A percentile compares a stretch with the other conserved stretches of the same genome.
These are phyloP conservation scores for Platycheirus rosarum DNA, from an alignment of 2,888 invertebrate species.

Conservation along the genomic window DNA sequence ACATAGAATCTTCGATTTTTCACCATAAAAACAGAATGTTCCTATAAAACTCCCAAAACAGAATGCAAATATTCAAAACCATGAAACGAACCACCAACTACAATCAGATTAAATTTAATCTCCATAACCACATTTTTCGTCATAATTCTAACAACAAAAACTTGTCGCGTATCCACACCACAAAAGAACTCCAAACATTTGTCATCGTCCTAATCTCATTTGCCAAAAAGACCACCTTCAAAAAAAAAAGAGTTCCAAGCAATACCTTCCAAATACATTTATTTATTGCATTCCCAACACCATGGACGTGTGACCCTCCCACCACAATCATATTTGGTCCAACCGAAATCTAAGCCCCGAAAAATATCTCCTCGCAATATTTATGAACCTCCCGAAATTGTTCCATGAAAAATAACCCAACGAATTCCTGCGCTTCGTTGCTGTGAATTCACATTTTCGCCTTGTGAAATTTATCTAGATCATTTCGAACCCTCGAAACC, in stretches of 20 bases:
- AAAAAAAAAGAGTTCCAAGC: constrained; percentile 16
- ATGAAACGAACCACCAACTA: too few species aligned
- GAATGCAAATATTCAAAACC: too few species aligned
- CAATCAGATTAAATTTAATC: constrained; percentile 59
- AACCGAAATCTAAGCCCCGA: constrained; percentile 45
- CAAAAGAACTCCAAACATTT: constrained; percentile 43
- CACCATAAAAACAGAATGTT: too few species aligned
- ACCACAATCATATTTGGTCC: constrained; percentile 68
- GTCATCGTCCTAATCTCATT: constrained; percentile 71
- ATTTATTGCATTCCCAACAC: constrained; percentile 62
- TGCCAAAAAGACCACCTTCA: constrained; percentile 37
- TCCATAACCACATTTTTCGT: constrained; percentile 5
- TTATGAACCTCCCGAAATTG: constrained; percentile 61
- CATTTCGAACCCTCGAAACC: constrained; percentile 66
- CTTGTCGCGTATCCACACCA: not conserved
- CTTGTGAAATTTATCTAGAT: constrained; percentile 70
- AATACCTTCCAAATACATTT: constrained; percentile 48
- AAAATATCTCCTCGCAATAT: constrained; percentile 20
- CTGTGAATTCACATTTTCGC: constrained; percentile 32
- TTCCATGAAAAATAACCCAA: constrained; percentile 61
- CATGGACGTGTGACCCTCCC: constrained; percentile 55
- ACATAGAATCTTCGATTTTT: too few species aligned
- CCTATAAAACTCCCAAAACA: too few species aligned
- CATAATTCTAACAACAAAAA: constrained; percentile 17
- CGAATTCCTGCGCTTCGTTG: constrained; percentile 34